Conservation (phyloP, 2,797 vertebrate species). For the Falco concolor region DNA sequence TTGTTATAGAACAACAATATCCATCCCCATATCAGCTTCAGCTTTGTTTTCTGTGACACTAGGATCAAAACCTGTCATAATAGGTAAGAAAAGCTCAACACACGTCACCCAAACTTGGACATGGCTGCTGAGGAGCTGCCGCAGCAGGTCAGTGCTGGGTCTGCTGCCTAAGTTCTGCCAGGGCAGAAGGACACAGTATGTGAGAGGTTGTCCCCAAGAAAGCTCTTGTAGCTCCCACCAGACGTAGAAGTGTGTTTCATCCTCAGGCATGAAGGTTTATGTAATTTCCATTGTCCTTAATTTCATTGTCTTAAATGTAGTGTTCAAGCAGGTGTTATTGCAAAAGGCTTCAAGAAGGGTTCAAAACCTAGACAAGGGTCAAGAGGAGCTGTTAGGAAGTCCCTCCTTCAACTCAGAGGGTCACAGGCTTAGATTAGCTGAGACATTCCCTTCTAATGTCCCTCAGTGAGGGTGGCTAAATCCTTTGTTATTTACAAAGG, state of each 20-base stretch:
- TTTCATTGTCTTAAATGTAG: not conserved
- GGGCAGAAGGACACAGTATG: accelerated
- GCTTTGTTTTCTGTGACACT: not conserved
- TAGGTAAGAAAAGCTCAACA: not conserved
- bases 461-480: not conserved
- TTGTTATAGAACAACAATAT: not conserved
- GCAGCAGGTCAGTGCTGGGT: not conserved
- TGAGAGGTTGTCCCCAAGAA: not conserved
- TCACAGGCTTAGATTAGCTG: not conserved
- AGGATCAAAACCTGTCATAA: not conserved
- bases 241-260: not conserved
- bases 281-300: not conserved
- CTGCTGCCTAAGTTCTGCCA: not conserved
- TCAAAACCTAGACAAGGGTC: not conserved
- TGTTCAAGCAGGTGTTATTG: not conserved
- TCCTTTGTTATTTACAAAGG: not conserved
- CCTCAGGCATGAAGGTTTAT: not conserved
- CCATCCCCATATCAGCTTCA: not conserved
- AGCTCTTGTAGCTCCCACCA: not conserved
- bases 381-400: not conserved
- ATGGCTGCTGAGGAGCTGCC: not conserved
- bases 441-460: not conserved
- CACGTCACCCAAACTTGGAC: not conserved
- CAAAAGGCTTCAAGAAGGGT: not conserved
- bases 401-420: not conserved